These are phyloP conservation scores for Heteromormyrus szaboi DNA, from an alignment of 2,797 vertebrate species.

Conservation along the genomic window DNA sequence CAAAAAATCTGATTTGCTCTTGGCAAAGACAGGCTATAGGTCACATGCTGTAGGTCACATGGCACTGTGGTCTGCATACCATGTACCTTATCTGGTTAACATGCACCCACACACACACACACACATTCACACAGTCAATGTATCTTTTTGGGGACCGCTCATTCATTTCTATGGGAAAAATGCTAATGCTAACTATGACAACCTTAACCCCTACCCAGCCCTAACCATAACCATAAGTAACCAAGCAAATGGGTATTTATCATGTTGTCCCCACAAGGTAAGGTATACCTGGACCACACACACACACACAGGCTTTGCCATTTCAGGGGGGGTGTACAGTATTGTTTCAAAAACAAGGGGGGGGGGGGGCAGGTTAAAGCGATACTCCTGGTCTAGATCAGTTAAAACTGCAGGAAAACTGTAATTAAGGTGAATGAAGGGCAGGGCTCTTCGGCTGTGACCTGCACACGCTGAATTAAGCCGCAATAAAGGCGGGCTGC, in stretches of 20 bases:
- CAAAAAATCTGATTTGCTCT: background rate
- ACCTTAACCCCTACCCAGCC: background rate
- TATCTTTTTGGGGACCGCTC: too few species aligned
- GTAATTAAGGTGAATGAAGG: background rate
- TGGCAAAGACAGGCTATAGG: background rate
- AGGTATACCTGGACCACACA: background rate
- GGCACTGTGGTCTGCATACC: background rate
- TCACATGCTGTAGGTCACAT: background rate
- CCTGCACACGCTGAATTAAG: background rate
- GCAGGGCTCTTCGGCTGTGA: background rate
- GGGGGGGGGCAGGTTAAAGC: background rate
- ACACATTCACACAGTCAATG: too few species aligned
- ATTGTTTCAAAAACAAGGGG: background rate
- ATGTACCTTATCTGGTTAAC: background rate
- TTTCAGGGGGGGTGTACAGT: background rate
- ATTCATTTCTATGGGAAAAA: too few species aligned
- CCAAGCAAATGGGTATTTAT: background rate
- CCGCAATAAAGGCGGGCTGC: background rate
- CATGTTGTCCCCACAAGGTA: background rate
- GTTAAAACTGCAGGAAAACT: constrained; percentile 1
- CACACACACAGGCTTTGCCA: background rate
- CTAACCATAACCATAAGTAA: background rate
- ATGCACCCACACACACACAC: background rate
- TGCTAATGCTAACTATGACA: background rate
- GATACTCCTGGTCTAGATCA: background rate